phyloP scores from a whole-genome alignment of 2,888 invertebrate species.

The Macrophya annulata region DNA sequence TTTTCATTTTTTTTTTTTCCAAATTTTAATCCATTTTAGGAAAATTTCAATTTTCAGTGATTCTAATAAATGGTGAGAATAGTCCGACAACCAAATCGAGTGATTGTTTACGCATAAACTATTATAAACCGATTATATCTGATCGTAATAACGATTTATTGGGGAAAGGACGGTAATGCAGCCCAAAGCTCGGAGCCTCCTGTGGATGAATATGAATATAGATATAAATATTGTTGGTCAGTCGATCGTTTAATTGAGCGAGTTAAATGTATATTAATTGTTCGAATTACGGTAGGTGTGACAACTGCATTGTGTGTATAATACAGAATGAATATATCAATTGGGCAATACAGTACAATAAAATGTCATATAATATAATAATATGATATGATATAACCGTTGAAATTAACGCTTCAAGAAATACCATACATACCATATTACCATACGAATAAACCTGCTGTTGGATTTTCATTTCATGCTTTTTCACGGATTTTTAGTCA shows the following conservation, averaged over 20 bases:
- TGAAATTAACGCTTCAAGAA: neutral
- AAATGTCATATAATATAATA: neutral
- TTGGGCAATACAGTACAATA: neutral
- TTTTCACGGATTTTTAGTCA: neutral
- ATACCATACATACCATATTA: too few relatives aligned
- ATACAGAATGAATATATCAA: neutral
- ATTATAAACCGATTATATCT: conserved; percentile 35
- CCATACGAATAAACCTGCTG: neutral
- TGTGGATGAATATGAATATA: conserved; percentile 5
- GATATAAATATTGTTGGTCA: conserved; percentile 6
- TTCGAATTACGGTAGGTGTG: conserved; percentile 12
- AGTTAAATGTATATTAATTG: conserved; percentile 28
- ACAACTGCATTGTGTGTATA: conserved; percentile 8
- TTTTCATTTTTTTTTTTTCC: neutral
- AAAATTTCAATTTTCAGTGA: neutral
- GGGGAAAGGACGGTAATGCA: neutral
- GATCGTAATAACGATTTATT: conserved; percentile 28
- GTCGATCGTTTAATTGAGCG: conserved; percentile 36
- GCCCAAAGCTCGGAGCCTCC: neutral
- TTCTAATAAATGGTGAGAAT: neutral
- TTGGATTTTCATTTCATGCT: neutral
- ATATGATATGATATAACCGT: neutral
- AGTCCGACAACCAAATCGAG: neutral
- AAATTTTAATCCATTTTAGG: neutral
- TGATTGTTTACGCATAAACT: neutral